A percentile compares a stretch with the other conserved stretches of the same genome.
Evolutionary conservation across 2,888 invertebrate species (phyloP).

Genomic region (Drosophila helvetica): DNA sequence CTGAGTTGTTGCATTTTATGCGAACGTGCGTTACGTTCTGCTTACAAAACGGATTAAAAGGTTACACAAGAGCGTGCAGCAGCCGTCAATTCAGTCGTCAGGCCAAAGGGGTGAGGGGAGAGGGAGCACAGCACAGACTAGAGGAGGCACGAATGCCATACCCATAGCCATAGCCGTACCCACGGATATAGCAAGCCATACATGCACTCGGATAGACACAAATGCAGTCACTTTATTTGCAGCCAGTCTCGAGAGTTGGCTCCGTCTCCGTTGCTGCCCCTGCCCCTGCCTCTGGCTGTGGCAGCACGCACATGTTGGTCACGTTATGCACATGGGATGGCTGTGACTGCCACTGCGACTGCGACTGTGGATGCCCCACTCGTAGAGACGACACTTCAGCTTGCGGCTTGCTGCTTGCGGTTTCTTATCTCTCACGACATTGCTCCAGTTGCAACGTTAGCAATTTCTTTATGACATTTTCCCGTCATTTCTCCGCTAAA

Average conservation of each 20-base stretch:
- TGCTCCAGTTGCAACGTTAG: conserved; percentile 70
- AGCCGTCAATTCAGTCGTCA: conserved; percentile 44
- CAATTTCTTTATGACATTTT: conserved; percentile 52
- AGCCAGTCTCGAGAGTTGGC: conserved; percentile 40
- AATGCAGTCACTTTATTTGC: conserved; percentile 71
- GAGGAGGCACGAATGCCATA: conserved; percentile 54
- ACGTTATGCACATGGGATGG: conserved; percentile 65
- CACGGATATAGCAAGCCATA: conserved; percentile 27
- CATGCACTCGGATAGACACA: conserved; percentile 51
- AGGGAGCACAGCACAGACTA: conserved; percentile 34
- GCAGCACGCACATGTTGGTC: conserved; percentile 74
- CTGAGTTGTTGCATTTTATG: conserved; percentile 52
- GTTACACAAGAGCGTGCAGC: conserved; percentile 78
- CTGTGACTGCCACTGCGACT: background rate
- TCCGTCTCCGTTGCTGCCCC: conserved; percentile 25
- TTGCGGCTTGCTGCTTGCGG: conserved; percentile 57
- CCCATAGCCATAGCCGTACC: conserved; percentile 28
- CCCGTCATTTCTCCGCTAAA: conserved; percentile 20
- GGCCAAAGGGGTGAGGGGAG: conserved; percentile 10
- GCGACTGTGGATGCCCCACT: conserved; percentile 9
- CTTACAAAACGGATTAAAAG: conserved; percentile 83
- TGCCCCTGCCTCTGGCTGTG: background rate
- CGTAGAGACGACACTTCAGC: conserved; percentile 26
- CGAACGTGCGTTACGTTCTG: conserved; percentile 78
- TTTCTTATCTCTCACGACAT: conserved; percentile 73